Conservation (phyloP, 2,797 vertebrate genomes). For the Decapterus maruadsi region DNA sequence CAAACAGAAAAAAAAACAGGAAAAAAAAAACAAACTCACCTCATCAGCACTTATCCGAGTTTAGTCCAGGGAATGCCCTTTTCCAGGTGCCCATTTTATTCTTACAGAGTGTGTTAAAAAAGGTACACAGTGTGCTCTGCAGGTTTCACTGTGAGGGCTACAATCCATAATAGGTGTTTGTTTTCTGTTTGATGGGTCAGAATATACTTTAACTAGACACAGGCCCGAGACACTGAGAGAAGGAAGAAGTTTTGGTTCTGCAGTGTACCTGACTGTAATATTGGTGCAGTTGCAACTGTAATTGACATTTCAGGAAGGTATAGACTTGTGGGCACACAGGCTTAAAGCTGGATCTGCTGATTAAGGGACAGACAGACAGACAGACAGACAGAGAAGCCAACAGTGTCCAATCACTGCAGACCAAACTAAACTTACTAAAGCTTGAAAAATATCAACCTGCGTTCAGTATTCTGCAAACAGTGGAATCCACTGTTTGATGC, state of each 20-base stretch:
- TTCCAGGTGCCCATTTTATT: conserved; percentile 60
- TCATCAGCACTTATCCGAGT: conserved; percentile 63
- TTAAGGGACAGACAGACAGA: conserved; percentile 16
- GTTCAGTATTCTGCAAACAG: too few species aligned
- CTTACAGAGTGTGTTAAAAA: conserved; percentile 31
- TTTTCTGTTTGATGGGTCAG: conserved; percentile 6
- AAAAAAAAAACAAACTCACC: conserved; percentile 20
- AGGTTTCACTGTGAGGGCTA: neutral
- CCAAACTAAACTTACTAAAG: too few species aligned
- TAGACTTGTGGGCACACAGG: conserved; percentile 30
- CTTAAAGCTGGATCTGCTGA: conserved; percentile 21
- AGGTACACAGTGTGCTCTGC: conserved; percentile 22
- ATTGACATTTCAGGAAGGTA: conserved; percentile 19
- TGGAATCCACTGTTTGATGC: too few species aligned
- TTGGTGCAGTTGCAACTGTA: conserved; percentile 1
- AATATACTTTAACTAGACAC: neutral
- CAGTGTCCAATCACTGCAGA: too few species aligned
- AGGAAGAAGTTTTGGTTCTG: too few species aligned
- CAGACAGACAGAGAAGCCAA: neutral
- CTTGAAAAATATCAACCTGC: too few species aligned
- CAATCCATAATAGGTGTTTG: conserved; percentile 1
- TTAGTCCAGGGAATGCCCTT: conserved; percentile 57
- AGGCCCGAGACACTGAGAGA: neutral
- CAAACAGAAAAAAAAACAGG: conserved; percentile 28
- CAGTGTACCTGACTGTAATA: neutral